phyloP scores from a whole-genome alignment of 2,113 vertebrate species.

The Mus musculus region DNA sequence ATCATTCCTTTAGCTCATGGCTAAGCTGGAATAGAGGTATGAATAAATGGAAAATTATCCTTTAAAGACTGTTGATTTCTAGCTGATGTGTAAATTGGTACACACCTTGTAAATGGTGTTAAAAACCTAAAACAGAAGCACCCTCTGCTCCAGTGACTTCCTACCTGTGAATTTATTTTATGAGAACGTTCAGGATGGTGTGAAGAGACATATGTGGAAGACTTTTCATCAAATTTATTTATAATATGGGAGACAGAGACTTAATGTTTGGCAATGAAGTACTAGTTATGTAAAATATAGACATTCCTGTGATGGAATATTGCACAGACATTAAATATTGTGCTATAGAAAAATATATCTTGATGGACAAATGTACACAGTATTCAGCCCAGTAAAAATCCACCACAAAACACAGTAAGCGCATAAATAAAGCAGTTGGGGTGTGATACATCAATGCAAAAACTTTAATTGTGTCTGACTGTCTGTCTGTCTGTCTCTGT shows the following conservation, averaged over 20 bases:
- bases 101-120: constrained; percentile 33
- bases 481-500: too few species aligned
- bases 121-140: constrained; percentile 50
- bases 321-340: constrained; percentile 27
- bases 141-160: not conserved
- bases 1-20: not conserved
- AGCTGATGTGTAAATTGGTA: constrained; percentile 54
- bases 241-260: constrained; percentile 26
- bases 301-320: not conserved
- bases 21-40: not conserved
- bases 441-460: not conserved
- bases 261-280: constrained; percentile 48
- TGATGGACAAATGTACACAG: constrained; percentile 28
- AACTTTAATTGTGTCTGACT: not conserved
- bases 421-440: constrained; percentile 1
- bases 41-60: constrained; percentile 40
- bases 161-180: constrained; percentile 67
- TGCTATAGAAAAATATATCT: not conserved
- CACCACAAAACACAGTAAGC: constrained; percentile 32
- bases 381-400: not conserved
- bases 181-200: constrained; percentile 60
- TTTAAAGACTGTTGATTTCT: constrained; percentile 52
- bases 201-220: constrained; percentile 58
- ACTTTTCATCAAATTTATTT: constrained; percentile 66
- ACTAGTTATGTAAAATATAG: constrained; percentile 44